These are phyloP conservation scores for Trissolcus brochymenae DNA, from an alignment of 2,888 invertebrate species.

Conservation along the genomic window DNA sequence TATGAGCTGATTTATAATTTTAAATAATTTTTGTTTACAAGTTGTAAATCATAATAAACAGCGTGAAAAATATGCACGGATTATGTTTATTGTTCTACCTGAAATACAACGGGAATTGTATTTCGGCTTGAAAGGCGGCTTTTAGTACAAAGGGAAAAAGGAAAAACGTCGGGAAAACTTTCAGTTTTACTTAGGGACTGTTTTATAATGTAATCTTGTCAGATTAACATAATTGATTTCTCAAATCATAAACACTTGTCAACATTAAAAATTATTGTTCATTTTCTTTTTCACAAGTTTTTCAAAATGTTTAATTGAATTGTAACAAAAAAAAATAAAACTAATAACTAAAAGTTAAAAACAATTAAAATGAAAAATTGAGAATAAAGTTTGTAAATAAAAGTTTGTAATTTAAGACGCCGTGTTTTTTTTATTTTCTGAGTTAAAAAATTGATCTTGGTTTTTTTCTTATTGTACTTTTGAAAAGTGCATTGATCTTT, in stretches of 20 bases:
- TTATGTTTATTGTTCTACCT: slow-evolving; percentile 33
- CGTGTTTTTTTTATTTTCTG: too few species aligned
- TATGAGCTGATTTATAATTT: too few species aligned
- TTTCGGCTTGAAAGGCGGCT: slow-evolving; percentile 14
- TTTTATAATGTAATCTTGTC: neutral
- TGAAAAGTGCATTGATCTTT: slow-evolving; percentile 6
- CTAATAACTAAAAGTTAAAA: too few species aligned
- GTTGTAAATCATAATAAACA: slow-evolving; percentile 15
- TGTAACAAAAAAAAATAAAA: too few species aligned
- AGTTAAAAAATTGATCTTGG: neutral
- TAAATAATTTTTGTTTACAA: too few species aligned
- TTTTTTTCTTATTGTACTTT: neutral
- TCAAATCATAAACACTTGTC: too few species aligned
- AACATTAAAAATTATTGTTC: too few species aligned
- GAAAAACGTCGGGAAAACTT: slow-evolving; percentile 32
- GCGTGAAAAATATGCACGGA: slow-evolving; percentile 4
- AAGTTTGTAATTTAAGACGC: too few species aligned
- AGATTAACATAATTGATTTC: neutral
- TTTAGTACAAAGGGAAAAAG: slow-evolving; percentile 24
- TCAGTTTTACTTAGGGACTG: slow-evolving; percentile 20
- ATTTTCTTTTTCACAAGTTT: too few species aligned
- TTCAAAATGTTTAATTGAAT: too few species aligned
- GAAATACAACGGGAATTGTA: slow-evolving; percentile 18
- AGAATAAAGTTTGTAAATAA: too few species aligned
- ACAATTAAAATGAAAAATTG: too few species aligned